Base-by-base conservation (phyloP, 2,797 vertebrate genomes). In the Phalanger gymnotis region DNA sequence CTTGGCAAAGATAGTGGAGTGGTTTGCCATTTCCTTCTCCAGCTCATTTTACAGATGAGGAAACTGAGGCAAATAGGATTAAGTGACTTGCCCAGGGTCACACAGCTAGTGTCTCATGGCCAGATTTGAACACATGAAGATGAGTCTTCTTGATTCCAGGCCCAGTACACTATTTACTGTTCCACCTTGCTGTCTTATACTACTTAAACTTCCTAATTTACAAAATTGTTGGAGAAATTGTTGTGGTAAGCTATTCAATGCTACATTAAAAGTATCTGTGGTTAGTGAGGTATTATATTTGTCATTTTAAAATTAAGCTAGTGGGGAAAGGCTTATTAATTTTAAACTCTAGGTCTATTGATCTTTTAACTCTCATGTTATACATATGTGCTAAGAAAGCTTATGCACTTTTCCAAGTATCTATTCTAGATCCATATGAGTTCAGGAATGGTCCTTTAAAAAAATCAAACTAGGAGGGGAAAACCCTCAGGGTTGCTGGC, bases 281-380 rank as follows among this genome's bases (percentile, higher is more conserved):
- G 6, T 47, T 81, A 47, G n/a, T 81, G n/a, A 81, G 31, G 7
- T 81, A 3, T 0, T 47, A 47, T 2, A 11, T 81, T 47, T 81
- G 22, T 47, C n/a, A 81, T 40, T 81, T 81, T 47, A 9, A 47
- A 81, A 47, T 47, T 27, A 22, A 81, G 73, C 22, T 47, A 47
- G 4, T 47, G 73, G 22, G 19, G 34, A 73, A 22, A 73, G n/a
- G 34, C 13, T 73, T 40, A 73, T 73, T n/a, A 7, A 57, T 1
- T 34, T 90, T 92, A 92, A 4, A 53, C 94, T 97, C 92, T 57
- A 94, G 96, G 90, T 95, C 95, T 25, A 6, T 94, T 40, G 96
- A 93, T 55, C 93, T 95, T 92, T 94, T 58, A 93, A 96, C 91
- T 91, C 52, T 34, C 3, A 51, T 27, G n/a, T 55, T 30, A 13